Base-by-base conservation (phyloP, 2,888 invertebrate species). In the Mesorhabditis sp. region DNA sequence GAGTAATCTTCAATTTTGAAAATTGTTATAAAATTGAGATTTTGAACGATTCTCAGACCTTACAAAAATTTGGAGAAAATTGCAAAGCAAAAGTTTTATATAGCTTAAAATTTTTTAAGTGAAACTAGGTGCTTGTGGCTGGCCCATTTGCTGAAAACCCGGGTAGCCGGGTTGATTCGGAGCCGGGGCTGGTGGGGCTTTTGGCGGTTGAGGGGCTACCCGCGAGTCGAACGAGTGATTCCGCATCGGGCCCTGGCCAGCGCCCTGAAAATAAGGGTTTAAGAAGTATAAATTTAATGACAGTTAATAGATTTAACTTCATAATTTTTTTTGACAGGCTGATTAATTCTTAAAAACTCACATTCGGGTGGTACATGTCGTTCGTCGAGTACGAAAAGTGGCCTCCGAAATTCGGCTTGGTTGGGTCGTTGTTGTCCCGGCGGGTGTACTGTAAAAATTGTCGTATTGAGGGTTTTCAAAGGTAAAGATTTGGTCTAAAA, bases 301-400 rank as follows among this genome's bases (percentile, higher is more conserved):
- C 2, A 28, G 28, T 28, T n/a, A n/a, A n/a, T n/a, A n/a, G n/a
- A n/a, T n/a, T n/a, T n/a, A n/a, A n/a, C n/a, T n/a, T n/a, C n/a
- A n/a, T n/a, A n/a, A n/a, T n/a, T n/a, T n/a, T n/a, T n/a, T n/a
- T n/a, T n/a, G n/a, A n/a, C n/a, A n/a, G n/a, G n/a, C n/a, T n/a
- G n/a, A n/a, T n/a, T n/a, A n/a, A n/a, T n/a, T n/a, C n/a, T n/a
- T n/a, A n/a, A 50, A n/a, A 10, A 50, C 58, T 50, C 58, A 50
- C 58, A 50, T 50, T 50, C 10, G 64, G 70, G 15, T 66, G 61
- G 63, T 64, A 70, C 15, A 70, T 66, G 42, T 70, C 70, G 58
- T 58, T 70, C 4, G 70, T 66, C 13, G 70, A 70, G 42, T 70
- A 66, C 5, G 70, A 70, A 62, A 65, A 70, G 43, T 70, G 70